These are phyloP conservation scores for Physella acuta DNA, from an alignment of 1,140 invertebrate genomes.

Conservation along the genomic window DNA sequence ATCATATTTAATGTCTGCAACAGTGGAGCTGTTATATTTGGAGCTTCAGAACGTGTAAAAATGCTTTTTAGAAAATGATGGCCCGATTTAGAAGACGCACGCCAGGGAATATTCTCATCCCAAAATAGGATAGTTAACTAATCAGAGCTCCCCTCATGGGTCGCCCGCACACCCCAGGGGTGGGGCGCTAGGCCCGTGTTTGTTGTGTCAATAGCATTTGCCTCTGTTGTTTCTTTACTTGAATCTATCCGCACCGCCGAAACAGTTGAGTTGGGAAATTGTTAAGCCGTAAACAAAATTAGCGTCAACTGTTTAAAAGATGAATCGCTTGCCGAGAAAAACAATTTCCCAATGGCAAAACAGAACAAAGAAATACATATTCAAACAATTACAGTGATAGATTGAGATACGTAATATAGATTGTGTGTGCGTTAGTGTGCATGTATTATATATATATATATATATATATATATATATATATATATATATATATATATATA, in stretches of 20 bases:
- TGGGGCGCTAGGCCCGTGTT: no score
- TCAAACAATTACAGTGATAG: background rate
- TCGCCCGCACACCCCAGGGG: no score
- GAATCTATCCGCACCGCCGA: background rate
- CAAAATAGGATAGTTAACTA: no score
- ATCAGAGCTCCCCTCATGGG: no score
- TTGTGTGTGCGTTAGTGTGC: conserved; percentile 2
- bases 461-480: background rate
- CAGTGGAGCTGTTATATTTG: no score
- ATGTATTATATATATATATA: background rate
- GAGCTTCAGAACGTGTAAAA: no score
- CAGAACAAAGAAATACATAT: background rate
- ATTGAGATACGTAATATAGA: background rate
- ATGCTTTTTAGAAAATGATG: no score
- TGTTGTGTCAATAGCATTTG: no score
- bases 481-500: conserved; percentile 14
- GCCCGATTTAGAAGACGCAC: no score
- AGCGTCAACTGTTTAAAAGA: background rate
- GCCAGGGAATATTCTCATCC: no score
- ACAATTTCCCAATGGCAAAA: background rate
- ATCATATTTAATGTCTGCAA: no score
- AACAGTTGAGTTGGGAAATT: background rate
- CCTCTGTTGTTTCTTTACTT: no score
- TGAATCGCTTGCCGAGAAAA: background rate
- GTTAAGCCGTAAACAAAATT: background rate